Percentiles rank a stretch among this genome's conserved stretches.
Evolutionary conservation across 2,888 invertebrate species (phyloP).

Genomic region (Eristalinus aeneus): DNA sequence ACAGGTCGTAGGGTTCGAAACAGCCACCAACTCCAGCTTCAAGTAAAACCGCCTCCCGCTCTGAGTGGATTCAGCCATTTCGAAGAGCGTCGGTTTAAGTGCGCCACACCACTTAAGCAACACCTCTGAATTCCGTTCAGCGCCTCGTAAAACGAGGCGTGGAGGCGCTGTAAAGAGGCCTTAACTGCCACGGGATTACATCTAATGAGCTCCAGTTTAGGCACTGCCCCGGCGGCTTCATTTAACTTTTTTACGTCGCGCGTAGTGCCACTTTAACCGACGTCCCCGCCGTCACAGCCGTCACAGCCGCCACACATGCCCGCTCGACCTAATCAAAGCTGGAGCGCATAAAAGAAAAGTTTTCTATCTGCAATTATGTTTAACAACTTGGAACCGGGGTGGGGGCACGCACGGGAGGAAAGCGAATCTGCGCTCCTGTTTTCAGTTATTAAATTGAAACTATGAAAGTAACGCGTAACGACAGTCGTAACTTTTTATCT

Average conservation of each 20-base stretch:
- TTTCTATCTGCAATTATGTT: constrained; percentile 42
- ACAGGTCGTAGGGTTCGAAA: neutral
- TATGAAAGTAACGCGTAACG: constrained; percentile 58
- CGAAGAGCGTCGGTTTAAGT: neutral
- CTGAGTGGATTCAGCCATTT: neutral
- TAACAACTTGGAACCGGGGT: constrained; percentile 35
- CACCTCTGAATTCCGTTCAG: neutral
- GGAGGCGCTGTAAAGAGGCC: constrained; percentile 27
- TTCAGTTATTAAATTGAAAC: constrained; percentile 64
- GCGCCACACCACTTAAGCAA: neutral
- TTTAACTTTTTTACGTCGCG: constrained; percentile 19
- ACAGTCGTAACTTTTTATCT: constrained; percentile 62
- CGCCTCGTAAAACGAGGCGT: constrained; percentile 31
- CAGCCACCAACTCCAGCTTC: neutral
- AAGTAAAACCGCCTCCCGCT: neutral
- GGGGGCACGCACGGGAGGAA: neutral
- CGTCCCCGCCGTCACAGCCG: neutral
- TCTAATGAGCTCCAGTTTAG: constrained; percentile 39
- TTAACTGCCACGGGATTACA: constrained; percentile 42
- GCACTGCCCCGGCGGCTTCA: constrained; percentile 13
- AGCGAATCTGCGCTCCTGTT: constrained; percentile 27
- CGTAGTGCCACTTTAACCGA: neutral
- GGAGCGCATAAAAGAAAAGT: constrained; percentile 18
- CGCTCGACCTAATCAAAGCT: constrained; percentile 34
- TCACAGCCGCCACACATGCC: neutral